Evolutionary conservation across 2,888 invertebrate genomes (phyloP), one percentile per base, ranked within the genome.

Genomic region (Acholoe squamosa): DNA sequence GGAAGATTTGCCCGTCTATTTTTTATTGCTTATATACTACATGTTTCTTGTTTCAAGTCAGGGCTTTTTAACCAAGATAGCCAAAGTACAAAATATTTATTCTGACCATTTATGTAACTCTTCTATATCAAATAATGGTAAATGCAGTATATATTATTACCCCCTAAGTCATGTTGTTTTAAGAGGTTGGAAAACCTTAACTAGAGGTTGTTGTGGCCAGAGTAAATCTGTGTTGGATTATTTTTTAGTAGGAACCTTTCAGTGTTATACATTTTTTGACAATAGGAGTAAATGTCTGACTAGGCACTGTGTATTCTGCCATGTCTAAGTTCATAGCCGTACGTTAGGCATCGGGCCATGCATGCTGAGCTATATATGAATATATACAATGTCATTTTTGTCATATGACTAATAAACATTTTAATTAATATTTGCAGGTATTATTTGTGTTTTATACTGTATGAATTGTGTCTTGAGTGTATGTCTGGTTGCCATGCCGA

Each of bases 391-490:
- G 84, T 84, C 84, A 51, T 34, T 52, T 86, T 52, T 86, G 86
- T 54, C 86, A 33, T 86, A 86, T 56, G 52, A 86, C 56, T 56
- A 86, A 86, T 86, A 86, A 86, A 86, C n/a, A 84, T 84, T 84
- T n/a, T 86, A 43, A 80, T 80, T 80, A 80, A 80, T 25, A 71
- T 71, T 71, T 61, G 61, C 1, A 61, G 12, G n/a, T n/a, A 3
- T 61, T n/a, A 19, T 61, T 61, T 19, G 19, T 61, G 61, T 61
- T 61, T 61, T n/a, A n/a, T n/a, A n/a, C n/a, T n/a, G n/a, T n/a
- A n/a, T n/a, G n/a, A n/a, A n/a, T n/a, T n/a, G n/a, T n/a, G n/a
- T n/a, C n/a, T n/a, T n/a, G n/a, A n/a, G n/a, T n/a, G n/a, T n/a
- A n/a, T n/a, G n/a, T n/a, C n/a, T n/a, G n/a, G n/a, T n/a, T n/a